Conservation (phyloP, 2,113 vertebrate genomes). For the Ardeotis arabs region DNA sequence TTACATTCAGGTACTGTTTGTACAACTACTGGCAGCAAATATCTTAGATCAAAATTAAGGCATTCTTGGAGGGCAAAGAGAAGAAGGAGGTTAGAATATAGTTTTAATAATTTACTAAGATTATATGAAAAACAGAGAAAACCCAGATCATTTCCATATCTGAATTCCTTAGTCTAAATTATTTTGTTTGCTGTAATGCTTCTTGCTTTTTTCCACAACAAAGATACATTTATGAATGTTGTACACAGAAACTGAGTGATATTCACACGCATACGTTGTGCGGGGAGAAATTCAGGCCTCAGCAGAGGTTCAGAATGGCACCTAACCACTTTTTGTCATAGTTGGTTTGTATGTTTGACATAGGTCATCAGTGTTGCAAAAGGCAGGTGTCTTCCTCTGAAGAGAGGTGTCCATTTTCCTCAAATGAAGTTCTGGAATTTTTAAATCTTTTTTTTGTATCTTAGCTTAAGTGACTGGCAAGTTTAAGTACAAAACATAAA, state of each 20-base stretch:
- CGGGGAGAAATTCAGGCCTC: neutral
- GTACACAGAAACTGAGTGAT: neutral
- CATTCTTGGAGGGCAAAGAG: neutral
- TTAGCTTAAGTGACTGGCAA: neutral
- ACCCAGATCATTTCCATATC: neutral
- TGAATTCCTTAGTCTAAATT: neutral
- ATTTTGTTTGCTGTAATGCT: neutral
- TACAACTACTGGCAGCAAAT: neutral
- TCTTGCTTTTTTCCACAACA: neutral
- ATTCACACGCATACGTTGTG: accelerated
- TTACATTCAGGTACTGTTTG: neutral
- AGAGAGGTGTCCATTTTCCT: neutral
- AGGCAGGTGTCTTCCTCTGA: neutral
- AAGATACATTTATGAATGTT: neutral
- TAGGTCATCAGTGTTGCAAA: neutral
- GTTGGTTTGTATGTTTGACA: neutral
- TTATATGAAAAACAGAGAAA: neutral
- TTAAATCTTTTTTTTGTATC: neutral
- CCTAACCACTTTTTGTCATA: neutral
- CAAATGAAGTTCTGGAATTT: neutral
- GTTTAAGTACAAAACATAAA: slow-evolving; percentile 33
- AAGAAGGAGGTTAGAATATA: neutral
- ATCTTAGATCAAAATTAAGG: neutral
- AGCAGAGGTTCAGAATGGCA: neutral
- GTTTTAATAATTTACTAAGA: neutral